These are phyloP conservation scores for Brachynemurus nebulosus DNA, from an alignment of 2,888 invertebrate species.

Conservation along the genomic window DNA sequence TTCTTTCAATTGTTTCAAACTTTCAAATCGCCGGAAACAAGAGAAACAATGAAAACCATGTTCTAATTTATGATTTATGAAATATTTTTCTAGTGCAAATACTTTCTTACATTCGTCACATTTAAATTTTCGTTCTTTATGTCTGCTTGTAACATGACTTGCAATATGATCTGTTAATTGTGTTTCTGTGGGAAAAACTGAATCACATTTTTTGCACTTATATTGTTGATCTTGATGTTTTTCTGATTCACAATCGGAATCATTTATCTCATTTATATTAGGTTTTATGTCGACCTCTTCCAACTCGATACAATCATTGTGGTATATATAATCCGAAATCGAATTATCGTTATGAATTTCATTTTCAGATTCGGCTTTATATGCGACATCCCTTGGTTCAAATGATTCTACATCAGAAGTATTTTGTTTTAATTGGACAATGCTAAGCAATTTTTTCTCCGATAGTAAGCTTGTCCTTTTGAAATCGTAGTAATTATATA, in stretches of 20 bases:
- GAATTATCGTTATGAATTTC: background rate
- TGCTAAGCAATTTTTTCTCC: background rate
- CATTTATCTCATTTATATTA: background rate
- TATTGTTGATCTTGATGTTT: background rate
- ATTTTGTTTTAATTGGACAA: background rate
- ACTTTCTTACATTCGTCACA: constrained; percentile 4
- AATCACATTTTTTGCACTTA: background rate
- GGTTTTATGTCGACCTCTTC: background rate
- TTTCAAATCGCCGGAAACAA: constrained; percentile 3
- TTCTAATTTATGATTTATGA: constrained; percentile 4
- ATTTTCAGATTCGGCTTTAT: background rate
- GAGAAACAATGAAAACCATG: constrained; percentile 5
- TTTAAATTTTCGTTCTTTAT: constrained; percentile 1
- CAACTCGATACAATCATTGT: background rate
- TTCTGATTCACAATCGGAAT: background rate
- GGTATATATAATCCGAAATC: background rate
- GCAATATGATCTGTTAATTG: too few species aligned
- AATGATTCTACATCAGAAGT: background rate
- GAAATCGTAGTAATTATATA: constrained; percentile 28
- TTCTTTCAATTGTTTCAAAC: constrained; percentile 7
- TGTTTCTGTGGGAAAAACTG: background rate
- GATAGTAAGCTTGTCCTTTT: background rate
- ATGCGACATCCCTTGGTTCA: background rate
- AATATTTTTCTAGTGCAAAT: background rate
- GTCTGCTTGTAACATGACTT: background rate